Conservation (phyloP, 1,140 invertebrate genomes). For the Choristoneura fumiferana region DNA sequence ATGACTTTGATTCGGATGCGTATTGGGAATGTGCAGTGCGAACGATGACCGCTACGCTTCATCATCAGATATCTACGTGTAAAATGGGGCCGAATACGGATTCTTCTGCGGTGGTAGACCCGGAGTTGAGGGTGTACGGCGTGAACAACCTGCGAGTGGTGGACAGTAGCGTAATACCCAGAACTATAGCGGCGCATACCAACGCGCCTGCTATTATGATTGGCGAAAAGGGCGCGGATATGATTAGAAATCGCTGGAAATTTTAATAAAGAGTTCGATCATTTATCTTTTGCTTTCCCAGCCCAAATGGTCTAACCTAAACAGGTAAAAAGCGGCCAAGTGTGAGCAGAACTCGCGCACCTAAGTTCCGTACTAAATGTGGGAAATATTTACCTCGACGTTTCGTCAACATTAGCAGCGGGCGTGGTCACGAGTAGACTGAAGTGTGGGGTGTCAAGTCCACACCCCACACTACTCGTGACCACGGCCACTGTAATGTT, state of each 20-base stretch:
- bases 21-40: conserved; percentile 88
- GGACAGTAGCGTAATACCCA: conserved; percentile 88
- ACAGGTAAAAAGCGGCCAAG: no score
- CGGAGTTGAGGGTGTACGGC: conserved; percentile 84
- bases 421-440: no score
- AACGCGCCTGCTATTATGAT: conserved; percentile 90
- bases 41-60: conserved; percentile 81
- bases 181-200: conserved; percentile 84
- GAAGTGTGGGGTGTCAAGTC: no score
- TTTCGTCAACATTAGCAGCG: no score
- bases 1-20: conserved; percentile 79
- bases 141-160: conserved; percentile 84
- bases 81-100: conserved; percentile 88
- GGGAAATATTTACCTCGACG: no score
- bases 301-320: no score
- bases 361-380: no score
- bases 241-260: conserved; percentile 84
- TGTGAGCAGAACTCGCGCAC: no score
- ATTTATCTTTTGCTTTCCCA: no score
- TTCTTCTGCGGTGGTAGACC: conserved; percentile 85
- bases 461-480: no score
- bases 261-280: conserved; percentile 19
- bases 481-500: no score
- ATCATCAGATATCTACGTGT: conserved; percentile 85
- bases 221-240: conserved; percentile 90